A percentile compares a stretch with the other conserved stretches of the same genome.
Conservation (phyloP, 2,797 vertebrate genomes). For the Orestias chungarensis region DNA sequence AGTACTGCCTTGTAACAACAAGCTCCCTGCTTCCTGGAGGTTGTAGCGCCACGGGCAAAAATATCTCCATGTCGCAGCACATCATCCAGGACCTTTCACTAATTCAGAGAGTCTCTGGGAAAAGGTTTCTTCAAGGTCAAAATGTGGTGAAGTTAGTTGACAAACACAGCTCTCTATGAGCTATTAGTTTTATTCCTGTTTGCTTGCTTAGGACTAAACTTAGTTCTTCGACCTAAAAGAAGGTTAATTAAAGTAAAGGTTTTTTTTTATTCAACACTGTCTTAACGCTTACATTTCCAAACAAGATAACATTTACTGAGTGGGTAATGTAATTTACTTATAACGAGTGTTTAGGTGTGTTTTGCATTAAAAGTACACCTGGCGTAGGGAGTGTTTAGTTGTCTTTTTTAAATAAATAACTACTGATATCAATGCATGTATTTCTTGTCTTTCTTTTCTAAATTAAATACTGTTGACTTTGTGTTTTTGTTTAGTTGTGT, state of each 20-base stretch:
- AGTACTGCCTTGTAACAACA: slow-evolving; percentile 44
- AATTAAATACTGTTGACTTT: neutral
- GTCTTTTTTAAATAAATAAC: neutral
- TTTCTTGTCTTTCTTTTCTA: neutral
- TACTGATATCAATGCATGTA: too few species aligned
- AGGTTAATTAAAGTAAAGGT: too few species aligned
- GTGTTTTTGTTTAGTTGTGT: too few species aligned
- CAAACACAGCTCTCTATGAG: neutral
- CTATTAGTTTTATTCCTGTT: neutral
- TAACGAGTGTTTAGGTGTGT: too few species aligned
- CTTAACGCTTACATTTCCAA: too few species aligned
- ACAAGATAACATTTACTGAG: too few species aligned
- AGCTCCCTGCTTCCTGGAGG: slow-evolving; percentile 40
- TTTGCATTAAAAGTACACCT: neutral
- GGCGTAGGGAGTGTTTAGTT: neutral
- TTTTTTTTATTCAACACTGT: too few species aligned
- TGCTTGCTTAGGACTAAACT: too few species aligned
- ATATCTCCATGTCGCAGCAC: slow-evolving; percentile 35
- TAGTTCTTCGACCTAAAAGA: too few species aligned
- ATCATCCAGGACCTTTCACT: slow-evolving; percentile 33
- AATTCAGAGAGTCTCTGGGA: slow-evolving; percentile 13
- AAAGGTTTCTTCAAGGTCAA: slow-evolving; percentile 12
- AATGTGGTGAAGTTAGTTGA: neutral
- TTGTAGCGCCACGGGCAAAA: slow-evolving; percentile 52
- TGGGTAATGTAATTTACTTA: too few species aligned